Percentiles rank a stretch among this genome's conserved stretches.
Evolutionary conservation across 2,888 invertebrate species (phyloP).

Genomic region (Amorpha juglandis): DNA sequence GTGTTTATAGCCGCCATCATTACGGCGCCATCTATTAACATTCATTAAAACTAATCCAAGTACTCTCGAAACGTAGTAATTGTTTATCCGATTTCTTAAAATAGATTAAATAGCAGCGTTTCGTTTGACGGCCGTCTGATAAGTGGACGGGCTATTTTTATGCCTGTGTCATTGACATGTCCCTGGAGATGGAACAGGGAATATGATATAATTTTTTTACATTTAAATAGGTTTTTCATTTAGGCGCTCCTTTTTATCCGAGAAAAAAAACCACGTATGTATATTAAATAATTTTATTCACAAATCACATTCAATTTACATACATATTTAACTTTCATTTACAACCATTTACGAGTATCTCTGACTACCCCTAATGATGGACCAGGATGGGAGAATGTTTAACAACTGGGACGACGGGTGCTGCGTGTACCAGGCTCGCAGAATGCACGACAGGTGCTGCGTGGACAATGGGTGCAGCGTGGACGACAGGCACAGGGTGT

Average conservation of each 20-base stretch:
- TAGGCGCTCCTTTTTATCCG: no score
- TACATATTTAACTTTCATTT: neutral
- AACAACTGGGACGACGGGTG: slow-evolving; percentile 61
- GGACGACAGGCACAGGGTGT: slow-evolving; percentile 47
- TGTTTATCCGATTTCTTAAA: neutral
- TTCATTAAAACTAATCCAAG: neutral
- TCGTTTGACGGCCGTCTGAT: slow-evolving; percentile 1
- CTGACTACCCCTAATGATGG: slow-evolving; percentile 55
- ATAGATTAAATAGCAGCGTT: neutral
- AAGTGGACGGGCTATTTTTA: neutral
- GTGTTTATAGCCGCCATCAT: neutral
- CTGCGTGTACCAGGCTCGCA: slow-evolving; percentile 50
- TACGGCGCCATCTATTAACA: slow-evolving; percentile 6
- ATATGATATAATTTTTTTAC: no score
- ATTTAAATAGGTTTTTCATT: no score
- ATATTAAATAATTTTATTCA: slow-evolving; percentile 16
- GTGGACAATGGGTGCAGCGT: slow-evolving; percentile 56
- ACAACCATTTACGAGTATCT: neutral
- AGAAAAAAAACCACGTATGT: neutral
- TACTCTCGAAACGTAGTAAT: neutral
- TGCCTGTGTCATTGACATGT: neutral
- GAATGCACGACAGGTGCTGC: slow-evolving; percentile 51
- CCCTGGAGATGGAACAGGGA: neutral
- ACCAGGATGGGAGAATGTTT: slow-evolving; percentile 66
- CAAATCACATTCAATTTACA: neutral